Conservation (phyloP, 2,888 invertebrate genomes). For the Pandemis corylana region DNA sequence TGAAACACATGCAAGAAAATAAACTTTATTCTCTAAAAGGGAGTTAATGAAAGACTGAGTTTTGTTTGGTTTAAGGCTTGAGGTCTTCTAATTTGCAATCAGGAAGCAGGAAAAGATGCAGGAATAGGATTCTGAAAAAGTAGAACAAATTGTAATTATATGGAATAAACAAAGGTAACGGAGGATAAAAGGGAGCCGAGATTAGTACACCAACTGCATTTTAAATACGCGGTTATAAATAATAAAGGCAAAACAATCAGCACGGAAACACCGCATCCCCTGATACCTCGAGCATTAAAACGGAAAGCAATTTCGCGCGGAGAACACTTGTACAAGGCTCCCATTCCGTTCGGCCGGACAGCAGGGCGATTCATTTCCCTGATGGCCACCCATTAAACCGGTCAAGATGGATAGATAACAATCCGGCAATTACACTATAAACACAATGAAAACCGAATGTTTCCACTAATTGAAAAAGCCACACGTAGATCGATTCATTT, state of each 20-base stretch:
- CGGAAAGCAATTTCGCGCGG: slow-evolving; percentile 73
- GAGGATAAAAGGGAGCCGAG: slow-evolving; percentile 25
- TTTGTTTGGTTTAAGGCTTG: neutral
- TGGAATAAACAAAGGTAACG: slow-evolving; percentile 9
- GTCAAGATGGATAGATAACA: slow-evolving; percentile 83
- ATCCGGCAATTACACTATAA: slow-evolving; percentile 82
- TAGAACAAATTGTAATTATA: slow-evolving; percentile 13
- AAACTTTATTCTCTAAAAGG: slow-evolving; percentile 11
- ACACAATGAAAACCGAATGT: slow-evolving; percentile 82
- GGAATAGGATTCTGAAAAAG: slow-evolving; percentile 24
- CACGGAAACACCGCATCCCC: slow-evolving; percentile 61
- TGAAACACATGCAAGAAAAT: slow-evolving; percentile 22
- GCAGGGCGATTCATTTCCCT: slow-evolving; percentile 77
- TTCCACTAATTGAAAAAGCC: slow-evolving; percentile 83
- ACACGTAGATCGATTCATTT: slow-evolving; percentile 74
- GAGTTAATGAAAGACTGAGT: neutral
- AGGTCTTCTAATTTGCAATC: slow-evolving; percentile 19
- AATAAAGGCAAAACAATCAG: slow-evolving; percentile 60
- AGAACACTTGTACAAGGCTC: slow-evolving; percentile 69
- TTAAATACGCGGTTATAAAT: slow-evolving; percentile 44
- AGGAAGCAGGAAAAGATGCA: slow-evolving; percentile 21
- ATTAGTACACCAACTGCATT: slow-evolving; percentile 38
- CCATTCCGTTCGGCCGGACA: slow-evolving; percentile 67
- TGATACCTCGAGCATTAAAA: slow-evolving; percentile 70
- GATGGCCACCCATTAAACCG: slow-evolving; percentile 81